A percentile compares a stretch with the other conserved stretches of the same genome.
phyloP scores from a whole-genome alignment of 1,140 invertebrate species.

The Planococcus citri region DNA sequence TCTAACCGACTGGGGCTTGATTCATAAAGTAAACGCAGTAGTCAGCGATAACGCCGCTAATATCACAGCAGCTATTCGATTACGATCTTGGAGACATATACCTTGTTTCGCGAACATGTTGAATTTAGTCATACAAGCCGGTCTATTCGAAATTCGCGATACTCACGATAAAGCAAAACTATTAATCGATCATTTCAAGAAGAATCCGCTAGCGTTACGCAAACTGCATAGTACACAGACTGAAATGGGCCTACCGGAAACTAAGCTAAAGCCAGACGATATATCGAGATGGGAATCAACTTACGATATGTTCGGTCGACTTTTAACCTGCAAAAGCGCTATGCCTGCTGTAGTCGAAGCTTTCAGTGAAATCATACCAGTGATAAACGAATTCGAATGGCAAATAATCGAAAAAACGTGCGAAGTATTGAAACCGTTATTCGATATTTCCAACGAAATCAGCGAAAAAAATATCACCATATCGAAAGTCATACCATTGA shows the following conservation, averaged over 20 bases:
- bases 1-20: conserved; percentile 4
- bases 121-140: conserved; percentile 21
- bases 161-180: conserved; percentile 27
- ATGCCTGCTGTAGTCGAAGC: neutral
- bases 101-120: conserved; percentile 23
- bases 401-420: conserved; percentile 11
- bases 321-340: neutral
- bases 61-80: conserved; percentile 24
- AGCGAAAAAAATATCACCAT: conserved; percentile 22
- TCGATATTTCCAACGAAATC: conserved; percentile 20
- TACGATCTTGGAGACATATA: conserved; percentile 22
- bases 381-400: conserved; percentile 12
- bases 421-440: conserved; percentile 11
- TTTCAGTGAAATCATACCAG: neutral
- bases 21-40: neutral
- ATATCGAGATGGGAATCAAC: conserved; percentile 31
- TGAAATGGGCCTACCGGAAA: conserved; percentile 25
- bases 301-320: conserved; percentile 29
- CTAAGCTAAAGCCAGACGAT: conserved; percentile 32
- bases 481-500: conserved; percentile 21
- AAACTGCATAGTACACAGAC: conserved; percentile 25
- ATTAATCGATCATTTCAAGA: conserved; percentile 29
- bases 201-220: conserved; percentile 21
- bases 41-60: conserved; percentile 26
- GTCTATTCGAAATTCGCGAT: neutral